Base-by-base conservation (phyloP, 2,113 vertebrate genomes). In the Crypturellus undulatus region DNA sequence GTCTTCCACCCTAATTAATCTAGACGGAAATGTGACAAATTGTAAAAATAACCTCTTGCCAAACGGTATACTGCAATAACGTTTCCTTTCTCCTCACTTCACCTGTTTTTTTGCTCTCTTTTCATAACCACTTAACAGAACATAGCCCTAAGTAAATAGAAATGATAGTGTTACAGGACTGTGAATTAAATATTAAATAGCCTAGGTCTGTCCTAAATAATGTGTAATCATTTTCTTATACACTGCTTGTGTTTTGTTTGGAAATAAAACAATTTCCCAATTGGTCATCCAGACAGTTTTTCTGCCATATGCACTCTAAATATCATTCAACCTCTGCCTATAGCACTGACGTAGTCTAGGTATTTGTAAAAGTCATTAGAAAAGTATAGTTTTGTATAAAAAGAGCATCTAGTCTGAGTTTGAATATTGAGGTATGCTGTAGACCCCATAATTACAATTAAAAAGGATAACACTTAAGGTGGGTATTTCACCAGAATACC, bases 241-340 rank as follows among this genome's bases (percentile, higher is more conserved):
- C 3, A 11, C 3, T 70, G 18, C 71, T 65, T 59, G 9, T 81
- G 21, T 93, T 91, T 71, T 75, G 63, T 9, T 72, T 92, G 54
- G 40, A 90, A 36, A 45, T 8, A 24, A 13, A 63, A 89, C 12
- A 13, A 14, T 68, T 51, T 63, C 16, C 32, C 42, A 60, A 5
- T 19, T 68, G 94, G 62, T 71, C 30, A 81, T 54, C 26, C 47
- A 62, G 42, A 52, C 5, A 10, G 24, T 86, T 68, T 58, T 86
- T 86, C 9, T n/a, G 56, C 45, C 40, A 6, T 54, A 20, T 10
- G 17, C 60, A 62, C 4, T 49, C 30, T 75, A 87, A 75, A 22
- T 89, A 75, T 3, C 1, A 3, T 79, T 67, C 28, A 64, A 1
- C 58, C 7, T 0, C 0, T 72, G 51, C 32, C 32, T 10, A 4